Conservation (phyloP, 2,888 invertebrate genomes). For the Notodonta dromedarius region DNA sequence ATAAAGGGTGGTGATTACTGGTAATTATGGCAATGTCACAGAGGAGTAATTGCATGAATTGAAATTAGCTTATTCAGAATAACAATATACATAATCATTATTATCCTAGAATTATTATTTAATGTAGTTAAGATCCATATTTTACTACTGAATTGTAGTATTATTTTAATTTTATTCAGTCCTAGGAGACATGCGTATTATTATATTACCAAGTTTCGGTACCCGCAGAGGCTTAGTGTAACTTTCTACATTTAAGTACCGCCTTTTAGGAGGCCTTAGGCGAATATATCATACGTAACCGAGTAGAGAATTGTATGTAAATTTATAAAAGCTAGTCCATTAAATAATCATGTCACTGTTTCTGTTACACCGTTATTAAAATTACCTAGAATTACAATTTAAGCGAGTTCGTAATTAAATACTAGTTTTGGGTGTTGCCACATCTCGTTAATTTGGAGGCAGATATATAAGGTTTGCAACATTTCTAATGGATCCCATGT, state of each 20-base stretch:
- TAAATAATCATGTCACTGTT: background rate
- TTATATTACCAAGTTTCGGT: background rate
- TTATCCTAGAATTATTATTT: too few relatives aligned
- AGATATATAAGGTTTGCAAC: too few relatives aligned
- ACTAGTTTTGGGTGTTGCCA: background rate
- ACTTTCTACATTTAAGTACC: slow-evolving; percentile 1
- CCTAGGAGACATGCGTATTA: too few relatives aligned
- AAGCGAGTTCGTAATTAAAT: background rate
- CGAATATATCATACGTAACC: background rate
- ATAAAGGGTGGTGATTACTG: too few relatives aligned
- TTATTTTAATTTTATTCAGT: too few relatives aligned
- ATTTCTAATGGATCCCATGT: too few relatives aligned
- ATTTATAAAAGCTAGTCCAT: background rate
- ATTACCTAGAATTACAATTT: background rate
- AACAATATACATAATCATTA: too few relatives aligned
- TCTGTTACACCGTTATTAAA: background rate
- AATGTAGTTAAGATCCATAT: too few relatives aligned
- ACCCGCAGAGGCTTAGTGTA: background rate
- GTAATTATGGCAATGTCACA: too few relatives aligned
- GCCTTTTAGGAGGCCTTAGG: background rate
- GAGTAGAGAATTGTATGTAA: slow-evolving; percentile 3
- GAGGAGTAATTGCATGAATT: too few relatives aligned
- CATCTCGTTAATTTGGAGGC: background rate
- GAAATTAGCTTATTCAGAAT: too few relatives aligned
- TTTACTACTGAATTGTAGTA: too few relatives aligned